Conservation (phyloP, 1,140 invertebrate genomes). For the Drosophila albomicans region DNA sequence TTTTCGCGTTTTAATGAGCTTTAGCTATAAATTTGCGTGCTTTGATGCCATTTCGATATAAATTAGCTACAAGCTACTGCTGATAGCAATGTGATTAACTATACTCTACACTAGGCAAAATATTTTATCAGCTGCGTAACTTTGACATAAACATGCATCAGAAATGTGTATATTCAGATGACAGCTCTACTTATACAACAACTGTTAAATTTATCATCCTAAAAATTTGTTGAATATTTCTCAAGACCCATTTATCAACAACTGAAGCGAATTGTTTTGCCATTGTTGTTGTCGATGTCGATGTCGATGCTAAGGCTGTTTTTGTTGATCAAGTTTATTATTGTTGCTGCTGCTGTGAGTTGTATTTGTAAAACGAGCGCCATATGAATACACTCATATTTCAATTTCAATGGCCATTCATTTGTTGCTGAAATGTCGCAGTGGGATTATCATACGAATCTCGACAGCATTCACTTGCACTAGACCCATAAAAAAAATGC, state of each 20-base stretch:
- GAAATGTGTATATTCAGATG: constrained; percentile 6
- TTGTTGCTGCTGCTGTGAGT: background rate
- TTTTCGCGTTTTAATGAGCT: too few species aligned
- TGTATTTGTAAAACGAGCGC: background rate
- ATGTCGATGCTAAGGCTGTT: constrained; percentile 1
- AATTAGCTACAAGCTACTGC: background rate
- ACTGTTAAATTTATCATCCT: constrained; percentile 34
- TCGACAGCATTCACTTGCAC: constrained; percentile 58
- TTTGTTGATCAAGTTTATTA: constrained; percentile 2
- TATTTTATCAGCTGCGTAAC: background rate
- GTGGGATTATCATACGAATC: constrained; percentile 58
- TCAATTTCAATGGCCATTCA: constrained; percentile 63
- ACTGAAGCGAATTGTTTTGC: constrained; percentile 27
- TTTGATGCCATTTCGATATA: background rate
- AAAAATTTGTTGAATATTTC: constrained; percentile 38
- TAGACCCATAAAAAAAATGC: constrained; percentile 53
- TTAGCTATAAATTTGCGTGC: background rate
- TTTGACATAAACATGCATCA: constrained; percentile 10
- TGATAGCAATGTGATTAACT: background rate
- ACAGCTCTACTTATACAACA: constrained; percentile 14
- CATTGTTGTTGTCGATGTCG: constrained; percentile 1
- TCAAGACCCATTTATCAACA: constrained; percentile 50
- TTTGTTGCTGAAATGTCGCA: constrained; percentile 57
- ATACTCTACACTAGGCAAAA: background rate
- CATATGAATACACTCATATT: constrained; percentile 44